phyloP scores from a whole-genome alignment of 1,140 invertebrate species.

The Aricia agestis region DNA sequence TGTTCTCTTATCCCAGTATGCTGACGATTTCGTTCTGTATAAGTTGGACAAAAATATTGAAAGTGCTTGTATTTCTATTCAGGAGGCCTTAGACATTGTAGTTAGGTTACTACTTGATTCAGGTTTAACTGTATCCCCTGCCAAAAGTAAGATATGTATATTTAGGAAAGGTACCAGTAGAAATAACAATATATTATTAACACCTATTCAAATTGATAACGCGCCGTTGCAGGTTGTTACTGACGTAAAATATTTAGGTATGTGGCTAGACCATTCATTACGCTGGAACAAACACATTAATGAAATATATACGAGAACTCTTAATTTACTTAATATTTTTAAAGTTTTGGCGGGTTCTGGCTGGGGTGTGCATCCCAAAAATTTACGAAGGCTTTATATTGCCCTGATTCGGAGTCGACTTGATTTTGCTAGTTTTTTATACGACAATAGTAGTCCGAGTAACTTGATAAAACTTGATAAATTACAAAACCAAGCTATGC shows the following conservation, averaged over 20 bases:
- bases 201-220: conserved; percentile 22
- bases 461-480: conserved; percentile 16
- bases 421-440: conserved; percentile 23
- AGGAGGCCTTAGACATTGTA: conserved; percentile 23
- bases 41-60: conserved; percentile 12
- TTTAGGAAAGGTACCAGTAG: conserved; percentile 25
- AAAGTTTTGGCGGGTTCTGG: conserved; percentile 26
- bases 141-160: conserved; percentile 33
- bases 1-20: conserved; percentile 30
- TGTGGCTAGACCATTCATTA: conserved; percentile 28
- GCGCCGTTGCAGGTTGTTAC: conserved; percentile 18
- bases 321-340: conserved; percentile 29
- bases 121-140: conserved; percentile 26
- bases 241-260: conserved; percentile 27
- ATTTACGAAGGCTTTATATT: conserved; percentile 28
- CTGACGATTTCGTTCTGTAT: conserved; percentile 32
- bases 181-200: neutral
- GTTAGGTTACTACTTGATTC: neutral
- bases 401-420: conserved; percentile 18
- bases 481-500: conserved; percentile 17
- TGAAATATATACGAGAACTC: conserved; percentile 2
- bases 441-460: neutral
- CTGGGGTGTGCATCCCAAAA: conserved; percentile 32
- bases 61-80: conserved; percentile 15
- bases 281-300: conserved; percentile 28